These are phyloP conservation scores for Drosophila nebulosa DNA, from an alignment of 1,140 invertebrate genomes.

Conservation along the genomic window DNA sequence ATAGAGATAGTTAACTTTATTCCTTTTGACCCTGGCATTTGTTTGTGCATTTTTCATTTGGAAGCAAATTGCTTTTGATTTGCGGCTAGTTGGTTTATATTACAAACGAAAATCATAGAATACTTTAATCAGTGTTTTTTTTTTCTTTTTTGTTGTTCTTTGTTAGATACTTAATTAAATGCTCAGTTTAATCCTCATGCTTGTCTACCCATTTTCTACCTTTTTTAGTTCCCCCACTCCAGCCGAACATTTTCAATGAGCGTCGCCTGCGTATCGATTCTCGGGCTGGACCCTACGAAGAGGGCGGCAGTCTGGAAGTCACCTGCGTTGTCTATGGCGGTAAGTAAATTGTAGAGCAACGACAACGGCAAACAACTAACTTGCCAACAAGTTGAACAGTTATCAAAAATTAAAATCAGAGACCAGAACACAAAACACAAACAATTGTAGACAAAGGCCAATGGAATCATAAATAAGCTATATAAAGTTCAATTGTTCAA, in stretches of 20 bases:
- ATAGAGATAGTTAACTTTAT: slow-evolving; percentile 4
- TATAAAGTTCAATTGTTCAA: slow-evolving; percentile 62
- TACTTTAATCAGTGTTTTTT: not conserved
- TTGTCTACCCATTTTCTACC: too few relatives aligned
- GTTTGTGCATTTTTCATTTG: slow-evolving; percentile 19
- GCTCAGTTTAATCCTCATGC: not conserved
- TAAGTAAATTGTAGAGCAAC: slow-evolving; percentile 82
- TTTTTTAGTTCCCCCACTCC: slow-evolving; percentile 89
- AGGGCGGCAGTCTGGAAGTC: slow-evolving; percentile 90
- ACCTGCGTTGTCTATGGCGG: slow-evolving; percentile 92
- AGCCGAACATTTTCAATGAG: slow-evolving; percentile 91
- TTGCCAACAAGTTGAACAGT: slow-evolving; percentile 46
- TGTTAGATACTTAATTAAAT: slow-evolving; percentile 3
- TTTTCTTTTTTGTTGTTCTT: not conserved
- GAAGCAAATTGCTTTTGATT: slow-evolving; percentile 61
- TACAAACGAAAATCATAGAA: not conserved
- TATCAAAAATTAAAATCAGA: slow-evolving; percentile 66
- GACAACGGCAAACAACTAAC: slow-evolving; percentile 7
- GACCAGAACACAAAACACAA: slow-evolving; percentile 10
- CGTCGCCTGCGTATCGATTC: slow-evolving; percentile 86
- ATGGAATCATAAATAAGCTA: slow-evolving; percentile 48
- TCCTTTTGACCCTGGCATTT: slow-evolving; percentile 23
- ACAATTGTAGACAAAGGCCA: slow-evolving; percentile 54
- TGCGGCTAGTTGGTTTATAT: slow-evolving; percentile 25
- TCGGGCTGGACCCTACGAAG: slow-evolving; percentile 91